Evolutionary conservation across 53 echinoderm and acorn worm genomes (phyloP), one percentile per base, ranked within the genome.

Genomic region (Luidia sarsii): DNA sequence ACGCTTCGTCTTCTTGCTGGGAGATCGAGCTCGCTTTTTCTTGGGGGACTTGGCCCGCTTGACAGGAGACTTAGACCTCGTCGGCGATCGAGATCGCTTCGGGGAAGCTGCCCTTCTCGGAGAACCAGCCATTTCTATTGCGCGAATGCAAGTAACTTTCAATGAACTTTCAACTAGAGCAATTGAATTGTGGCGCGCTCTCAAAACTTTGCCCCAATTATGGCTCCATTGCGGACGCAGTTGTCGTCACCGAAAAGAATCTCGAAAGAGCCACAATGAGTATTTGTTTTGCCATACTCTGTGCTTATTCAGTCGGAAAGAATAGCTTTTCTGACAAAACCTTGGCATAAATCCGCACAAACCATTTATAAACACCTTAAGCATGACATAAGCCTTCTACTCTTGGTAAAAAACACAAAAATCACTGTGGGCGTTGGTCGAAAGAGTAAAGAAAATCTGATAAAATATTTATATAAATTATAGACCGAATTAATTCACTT

Each of bases 1-100:
- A 50, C 50, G 41, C 70, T 62, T 79, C 39, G 45, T 35, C 77
- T 66, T 87, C 41, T 34, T 87, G 59, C 61, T 59, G 1, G 77
- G 77, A 10, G 77, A 77, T 31, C 45, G 29, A 39, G 77, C 48
- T 60, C 60, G 57, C 60, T 32, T 69, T 29, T 67, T 66, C 30
- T 7, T 31, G 13, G 68, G 50, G 14, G 70, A 72, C 38, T 38
- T 38, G 56, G 56, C 39, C 53, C 27, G 32, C 64, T 64, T 62
- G 11, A 3, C 6, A 30, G 63, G 64, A 63, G 64, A 63, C 64
- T 65, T 41, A 48, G 68, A 68, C 1, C 29, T 48, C 5, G 70
- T 39, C 2, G 48, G 70, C 22, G 70, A 70, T 31, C 52, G 50
- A 31, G 50, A 20, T 8, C 70, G 50, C 70, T 70, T 70, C 10